A percentile compares a stretch with the other conserved stretches of the same genome.
Evolutionary conservation across 1,140 invertebrate species (phyloP).

Genomic region (Rhopalosiphum padi): DNA sequence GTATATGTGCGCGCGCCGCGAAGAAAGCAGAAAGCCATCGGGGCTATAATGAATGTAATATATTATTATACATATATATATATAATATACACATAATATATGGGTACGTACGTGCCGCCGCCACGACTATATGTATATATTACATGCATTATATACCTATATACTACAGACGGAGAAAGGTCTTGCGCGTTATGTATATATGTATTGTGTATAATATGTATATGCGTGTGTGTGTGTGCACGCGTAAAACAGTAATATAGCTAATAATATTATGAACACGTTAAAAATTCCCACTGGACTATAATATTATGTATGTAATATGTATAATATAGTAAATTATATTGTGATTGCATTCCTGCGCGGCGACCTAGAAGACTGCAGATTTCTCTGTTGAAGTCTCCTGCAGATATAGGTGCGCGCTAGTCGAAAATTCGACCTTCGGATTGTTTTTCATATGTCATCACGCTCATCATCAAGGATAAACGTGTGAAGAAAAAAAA

Average conservation of each 20-base stretch:
- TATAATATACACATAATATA: not conserved
- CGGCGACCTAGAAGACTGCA: slow-evolving; percentile 33
- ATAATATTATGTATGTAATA: not conserved
- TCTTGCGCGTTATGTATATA: not conserved
- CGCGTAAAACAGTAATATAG: not conserved
- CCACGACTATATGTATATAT: not conserved
- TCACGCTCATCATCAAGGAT: slow-evolving; percentile 14
- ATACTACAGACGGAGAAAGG: not conserved
- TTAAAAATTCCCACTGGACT: slow-evolving; percentile 21
- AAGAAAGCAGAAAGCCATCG: slow-evolving; percentile 11
- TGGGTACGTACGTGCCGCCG: too few species aligned
- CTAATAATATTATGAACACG: not conserved
- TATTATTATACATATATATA: not conserved
- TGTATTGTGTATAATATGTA: not conserved
- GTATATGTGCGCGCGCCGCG: too few species aligned
- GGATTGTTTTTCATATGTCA: slow-evolving; percentile 41
- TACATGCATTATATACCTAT: not conserved
- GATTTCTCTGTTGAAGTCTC: slow-evolving; percentile 46
- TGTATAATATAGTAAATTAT: not conserved
- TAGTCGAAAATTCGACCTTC: slow-evolving; percentile 28
- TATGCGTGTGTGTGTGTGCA: not conserved
- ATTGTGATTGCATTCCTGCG: not conserved
- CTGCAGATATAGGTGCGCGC: not conserved
- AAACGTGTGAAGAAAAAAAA: not conserved
- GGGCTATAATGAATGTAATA: not conserved